phyloP scores from a whole-genome alignment of 1,140 invertebrate species.

The Dendroctonus valens region DNA sequence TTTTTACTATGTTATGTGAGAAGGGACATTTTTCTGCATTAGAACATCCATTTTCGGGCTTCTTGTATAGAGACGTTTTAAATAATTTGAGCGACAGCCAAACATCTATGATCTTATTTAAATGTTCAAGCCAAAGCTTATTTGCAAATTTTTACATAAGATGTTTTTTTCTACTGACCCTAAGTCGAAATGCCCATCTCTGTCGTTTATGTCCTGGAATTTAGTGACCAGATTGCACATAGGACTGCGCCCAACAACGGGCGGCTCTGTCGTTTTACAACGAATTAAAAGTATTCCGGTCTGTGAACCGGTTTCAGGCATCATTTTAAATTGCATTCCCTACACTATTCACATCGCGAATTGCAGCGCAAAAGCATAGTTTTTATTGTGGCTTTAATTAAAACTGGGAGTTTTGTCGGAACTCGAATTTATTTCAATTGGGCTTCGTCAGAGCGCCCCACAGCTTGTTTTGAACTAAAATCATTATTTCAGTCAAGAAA shows the following conservation, averaged over 20 bases:
- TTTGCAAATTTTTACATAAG: too few species aligned
- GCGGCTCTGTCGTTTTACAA: slow-evolving; percentile 18
- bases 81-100: too few species aligned
- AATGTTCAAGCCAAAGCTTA: too few species aligned
- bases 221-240: slow-evolving; percentile 21
- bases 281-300: slow-evolving; percentile 23
- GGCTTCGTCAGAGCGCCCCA: not conserved
- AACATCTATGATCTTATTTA: too few species aligned
- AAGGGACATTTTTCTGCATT: too few species aligned
- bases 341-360: slow-evolving; percentile 32
- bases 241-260: slow-evolving; percentile 18
- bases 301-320: slow-evolving; percentile 28
- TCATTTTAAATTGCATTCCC: slow-evolving; percentile 33
- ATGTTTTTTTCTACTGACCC: too few species aligned
- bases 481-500: not conserved
- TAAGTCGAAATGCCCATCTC: too few species aligned
- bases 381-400: slow-evolving; percentile 23
- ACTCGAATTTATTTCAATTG: slow-evolving; percentile 2
- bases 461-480: not conserved
- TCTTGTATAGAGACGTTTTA: too few species aligned
- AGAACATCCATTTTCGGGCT: too few species aligned
- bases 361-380: slow-evolving; percentile 21
- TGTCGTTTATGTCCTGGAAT: not conserved
- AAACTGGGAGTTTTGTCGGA: slow-evolving; percentile 14
- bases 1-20: too few species aligned